These are phyloP conservation scores for Caenorhabditis parvicauda DNA, from an alignment of 2,888 invertebrate species.

Conservation along the genomic window DNA sequence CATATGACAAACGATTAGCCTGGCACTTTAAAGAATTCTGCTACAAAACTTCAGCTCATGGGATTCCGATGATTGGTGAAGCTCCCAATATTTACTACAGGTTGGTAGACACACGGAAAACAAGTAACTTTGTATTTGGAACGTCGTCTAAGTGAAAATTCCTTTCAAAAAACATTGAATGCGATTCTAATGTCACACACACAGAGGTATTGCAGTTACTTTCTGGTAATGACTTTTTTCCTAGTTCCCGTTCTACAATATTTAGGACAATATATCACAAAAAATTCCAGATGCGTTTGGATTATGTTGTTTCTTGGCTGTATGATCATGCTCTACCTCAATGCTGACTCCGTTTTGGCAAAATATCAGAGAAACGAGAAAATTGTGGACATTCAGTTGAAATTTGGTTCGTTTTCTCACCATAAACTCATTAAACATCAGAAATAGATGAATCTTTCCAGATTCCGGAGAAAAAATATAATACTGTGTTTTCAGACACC, in stretches of 20 bases:
- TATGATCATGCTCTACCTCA: slow-evolving; percentile 54
- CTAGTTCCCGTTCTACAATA: too few relatives aligned
- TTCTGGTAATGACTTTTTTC: too few relatives aligned
- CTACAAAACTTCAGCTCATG: slow-evolving; percentile 59
- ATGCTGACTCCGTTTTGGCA: slow-evolving; percentile 50
- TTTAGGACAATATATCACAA: background rate
- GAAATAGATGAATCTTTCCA: too few relatives aligned
- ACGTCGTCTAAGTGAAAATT: background rate
- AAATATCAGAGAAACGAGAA: slow-evolving; percentile 60
- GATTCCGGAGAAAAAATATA: too few relatives aligned
- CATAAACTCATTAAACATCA: too few relatives aligned
- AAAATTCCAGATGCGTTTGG: slow-evolving; percentile 44
- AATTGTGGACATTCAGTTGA: slow-evolving; percentile 59
- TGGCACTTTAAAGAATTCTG: slow-evolving; percentile 59
- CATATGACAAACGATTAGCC: slow-evolving; percentile 48
- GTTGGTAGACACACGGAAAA: slow-evolving; percentile 8
- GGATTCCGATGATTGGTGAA: slow-evolving; percentile 60
- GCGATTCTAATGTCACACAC: too few relatives aligned
- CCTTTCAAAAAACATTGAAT: background rate
- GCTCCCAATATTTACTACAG: slow-evolving; percentile 54
- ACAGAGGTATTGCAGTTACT: too few relatives aligned
- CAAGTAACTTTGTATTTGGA: background rate
- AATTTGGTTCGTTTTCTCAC: too few relatives aligned
- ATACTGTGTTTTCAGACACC: slow-evolving; percentile 35
- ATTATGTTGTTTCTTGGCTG: slow-evolving; percentile 51